A percentile compares a stretch with the other conserved stretches of the same genome.
These are phyloP conservation scores for Eupithecia abbreviata DNA, from an alignment of 2,888 invertebrate species.

Conservation along the genomic window DNA sequence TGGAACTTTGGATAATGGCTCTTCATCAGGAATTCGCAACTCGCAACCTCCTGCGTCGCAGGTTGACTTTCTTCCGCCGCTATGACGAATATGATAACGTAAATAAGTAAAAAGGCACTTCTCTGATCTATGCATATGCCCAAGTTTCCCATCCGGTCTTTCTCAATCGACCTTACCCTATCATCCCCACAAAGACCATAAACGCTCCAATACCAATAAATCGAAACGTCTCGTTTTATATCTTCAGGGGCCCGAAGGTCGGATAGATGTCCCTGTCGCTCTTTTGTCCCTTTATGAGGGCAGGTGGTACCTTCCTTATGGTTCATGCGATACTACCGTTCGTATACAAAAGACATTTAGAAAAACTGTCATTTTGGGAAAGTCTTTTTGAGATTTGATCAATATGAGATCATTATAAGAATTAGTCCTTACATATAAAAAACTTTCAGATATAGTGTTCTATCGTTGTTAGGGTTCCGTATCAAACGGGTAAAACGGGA, in stretches of 20 bases:
- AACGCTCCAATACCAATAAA: conserved; percentile 35
- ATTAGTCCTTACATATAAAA: too few species aligned
- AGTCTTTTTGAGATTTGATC: too few species aligned
- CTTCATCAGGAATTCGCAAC: too few species aligned
- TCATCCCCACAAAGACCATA: neutral
- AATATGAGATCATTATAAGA: too few species aligned
- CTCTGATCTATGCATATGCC: neutral
- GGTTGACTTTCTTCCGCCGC: too few species aligned
- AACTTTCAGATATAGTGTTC: too few species aligned
- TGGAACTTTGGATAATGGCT: too few species aligned
- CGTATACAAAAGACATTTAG: too few species aligned
- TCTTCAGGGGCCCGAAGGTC: conserved; percentile 27
- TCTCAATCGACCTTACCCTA: neutral
- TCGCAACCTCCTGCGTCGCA: too few species aligned
- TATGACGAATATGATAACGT: neutral
- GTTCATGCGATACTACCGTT: neutral
- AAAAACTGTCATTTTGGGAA: too few species aligned
- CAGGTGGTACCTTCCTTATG: conserved; percentile 11
- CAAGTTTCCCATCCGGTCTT: conserved; percentile 13
- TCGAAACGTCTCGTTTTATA: conserved; percentile 31
- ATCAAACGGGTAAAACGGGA: too few species aligned
- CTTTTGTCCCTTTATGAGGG: conserved; percentile 13
- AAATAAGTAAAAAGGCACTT: neutral
- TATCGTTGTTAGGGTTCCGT: too few species aligned
- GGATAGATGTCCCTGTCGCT: neutral